Conservation (phyloP, 1,140 invertebrate genomes). For the Aphidius ervi region DNA sequence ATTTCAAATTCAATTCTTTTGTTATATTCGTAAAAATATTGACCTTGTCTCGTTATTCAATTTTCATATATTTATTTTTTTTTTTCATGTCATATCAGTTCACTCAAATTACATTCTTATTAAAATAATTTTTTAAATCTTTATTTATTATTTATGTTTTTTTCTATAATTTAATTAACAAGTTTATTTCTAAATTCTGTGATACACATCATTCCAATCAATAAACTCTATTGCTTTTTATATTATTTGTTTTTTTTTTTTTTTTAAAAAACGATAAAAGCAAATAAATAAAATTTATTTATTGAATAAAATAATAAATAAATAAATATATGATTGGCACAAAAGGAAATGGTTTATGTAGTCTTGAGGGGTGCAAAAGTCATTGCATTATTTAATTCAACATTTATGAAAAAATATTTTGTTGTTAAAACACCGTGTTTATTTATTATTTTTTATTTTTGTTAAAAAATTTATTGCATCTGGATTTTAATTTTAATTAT, state of each 20-base stretch:
- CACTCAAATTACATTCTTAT: too few species aligned
- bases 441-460: conserved; percentile 3
- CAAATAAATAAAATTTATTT: conserved; percentile 13
- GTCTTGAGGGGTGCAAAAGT: conserved; percentile 19
- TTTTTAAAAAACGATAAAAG: conserved; percentile 9
- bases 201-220: too few species aligned
- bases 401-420: conserved; percentile 48
- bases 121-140: too few species aligned
- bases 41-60: too few species aligned
- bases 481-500: conserved; percentile 29
- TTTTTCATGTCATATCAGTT: too few species aligned
- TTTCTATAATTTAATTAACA: too few species aligned
- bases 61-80: too few species aligned
- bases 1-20: too few species aligned
- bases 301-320: conserved; percentile 25
- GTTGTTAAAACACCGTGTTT: conserved; percentile 41
- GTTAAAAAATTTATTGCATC: conserved; percentile 54
- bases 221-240: too few species aligned
- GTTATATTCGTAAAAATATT: too few species aligned
- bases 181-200: too few species aligned
- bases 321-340: conserved; percentile 43
- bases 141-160: too few species aligned
- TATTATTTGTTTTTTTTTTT: conserved; percentile 5
- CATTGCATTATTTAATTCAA: conserved; percentile 19
- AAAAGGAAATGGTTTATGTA: conserved; percentile 42